Conservation (phyloP, 2,888 invertebrate species). For the Cordilura impudica region DNA sequence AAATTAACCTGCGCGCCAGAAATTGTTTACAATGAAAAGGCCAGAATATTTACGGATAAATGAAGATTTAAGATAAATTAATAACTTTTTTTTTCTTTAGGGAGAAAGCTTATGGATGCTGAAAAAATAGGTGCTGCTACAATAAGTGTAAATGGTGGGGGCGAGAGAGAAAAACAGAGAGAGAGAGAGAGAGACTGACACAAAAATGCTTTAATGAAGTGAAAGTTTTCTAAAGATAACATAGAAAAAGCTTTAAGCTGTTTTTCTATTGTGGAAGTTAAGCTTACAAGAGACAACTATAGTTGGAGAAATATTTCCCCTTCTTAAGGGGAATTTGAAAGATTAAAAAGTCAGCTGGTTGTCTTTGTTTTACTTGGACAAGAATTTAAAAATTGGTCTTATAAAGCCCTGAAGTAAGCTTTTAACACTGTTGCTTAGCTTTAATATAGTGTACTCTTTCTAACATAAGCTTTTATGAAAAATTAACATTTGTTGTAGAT, state of each 20-base stretch:
- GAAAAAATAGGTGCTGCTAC: background rate
- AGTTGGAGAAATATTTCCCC: conserved; percentile 2
- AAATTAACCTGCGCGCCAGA: conserved; percentile 59
- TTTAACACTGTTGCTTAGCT: conserved; percentile 4
- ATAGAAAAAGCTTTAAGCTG: background rate
- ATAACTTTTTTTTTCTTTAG: background rate
- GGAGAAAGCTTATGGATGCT: conserved; percentile 24
- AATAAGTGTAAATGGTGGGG: background rate
- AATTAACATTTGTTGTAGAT: background rate
- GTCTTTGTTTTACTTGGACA: conserved; percentile 2
- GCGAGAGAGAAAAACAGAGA: background rate
- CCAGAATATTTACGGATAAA: conserved; percentile 17
- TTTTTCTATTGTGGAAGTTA: conserved; percentile 7
- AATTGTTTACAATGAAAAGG: conserved; percentile 19
- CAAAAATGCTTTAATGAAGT: background rate
- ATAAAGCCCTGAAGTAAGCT: conserved; percentile 18
- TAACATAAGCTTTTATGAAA: conserved; percentile 1
- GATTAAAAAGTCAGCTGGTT: background rate
- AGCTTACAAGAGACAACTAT: conserved; percentile 33
- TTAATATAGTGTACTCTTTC: conserved; percentile 4
- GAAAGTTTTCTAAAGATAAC: too few species aligned
- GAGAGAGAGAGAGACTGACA: background rate
- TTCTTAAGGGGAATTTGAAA: conserved; percentile 5
- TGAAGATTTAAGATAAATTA: conserved; percentile 13
- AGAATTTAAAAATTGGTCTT: conserved; percentile 30